These are phyloP conservation scores for Callitettix versicolor DNA, from an alignment of 1,140 invertebrate species.

Conservation along the genomic window DNA sequence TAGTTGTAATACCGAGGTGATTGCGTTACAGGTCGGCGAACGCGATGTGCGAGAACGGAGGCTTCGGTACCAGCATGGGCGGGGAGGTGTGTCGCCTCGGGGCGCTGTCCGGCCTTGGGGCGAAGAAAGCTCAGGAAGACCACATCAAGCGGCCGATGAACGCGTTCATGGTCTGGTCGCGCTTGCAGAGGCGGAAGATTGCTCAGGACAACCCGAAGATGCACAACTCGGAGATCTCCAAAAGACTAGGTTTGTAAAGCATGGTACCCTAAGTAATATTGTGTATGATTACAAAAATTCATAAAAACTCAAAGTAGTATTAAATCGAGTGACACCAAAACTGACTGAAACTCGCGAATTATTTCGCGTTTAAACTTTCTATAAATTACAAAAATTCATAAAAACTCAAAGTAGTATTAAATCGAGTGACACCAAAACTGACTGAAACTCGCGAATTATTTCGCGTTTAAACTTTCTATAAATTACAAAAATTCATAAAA, in stretches of 20 bases:
- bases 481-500: no score
- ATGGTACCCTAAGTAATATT: no score
- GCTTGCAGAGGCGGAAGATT: conserved; percentile 79
- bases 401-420: no score
- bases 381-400: no score
- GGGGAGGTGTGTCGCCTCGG: not conserved
- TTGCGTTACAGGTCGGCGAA: conserved; percentile 9
- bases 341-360: no score
- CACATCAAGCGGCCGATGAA: conserved; percentile 56
- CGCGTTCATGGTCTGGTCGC: conserved; percentile 74
- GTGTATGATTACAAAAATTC: no score
- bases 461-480: no score
- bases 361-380: no score
- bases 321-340: no score
- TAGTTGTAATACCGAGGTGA: not conserved
- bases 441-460: no score
- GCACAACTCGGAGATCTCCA: conserved; percentile 97
- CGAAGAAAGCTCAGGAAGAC: conserved; percentile 36
- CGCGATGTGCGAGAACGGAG: conserved; percentile 16
- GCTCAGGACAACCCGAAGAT: conserved; percentile 97
- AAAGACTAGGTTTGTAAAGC: conserved; percentile 79
- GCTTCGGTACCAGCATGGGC: not conserved
- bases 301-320: no score
- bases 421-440: no score
- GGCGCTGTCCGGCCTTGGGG: not conserved